phyloP scores from a whole-genome alignment of 2,797 vertebrate species.

The Coregonus sp. region DNA sequence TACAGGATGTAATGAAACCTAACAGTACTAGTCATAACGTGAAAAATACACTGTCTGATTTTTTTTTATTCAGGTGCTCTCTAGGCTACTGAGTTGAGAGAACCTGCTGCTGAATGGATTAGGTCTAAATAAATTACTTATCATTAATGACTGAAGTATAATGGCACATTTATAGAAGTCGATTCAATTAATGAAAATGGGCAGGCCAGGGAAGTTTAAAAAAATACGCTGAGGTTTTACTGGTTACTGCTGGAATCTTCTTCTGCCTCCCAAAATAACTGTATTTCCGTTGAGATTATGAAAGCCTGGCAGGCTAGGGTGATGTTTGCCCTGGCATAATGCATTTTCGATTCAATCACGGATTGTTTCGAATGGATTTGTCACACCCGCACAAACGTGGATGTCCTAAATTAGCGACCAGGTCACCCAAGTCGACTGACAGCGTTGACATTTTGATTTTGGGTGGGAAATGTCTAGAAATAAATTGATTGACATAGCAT shows the following conservation, averaged over 20 bases:
- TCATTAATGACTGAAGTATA: background rate
- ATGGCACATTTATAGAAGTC: background rate
- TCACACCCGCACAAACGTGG: background rate
- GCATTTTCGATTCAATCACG: background rate
- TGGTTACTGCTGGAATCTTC: background rate
- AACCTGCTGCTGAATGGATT: background rate
- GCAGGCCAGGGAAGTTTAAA: background rate
- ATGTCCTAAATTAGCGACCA: conserved; percentile 3
- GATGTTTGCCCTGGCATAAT: background rate
- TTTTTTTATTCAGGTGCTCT: background rate
- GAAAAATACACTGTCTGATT: background rate
- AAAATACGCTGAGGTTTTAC: background rate
- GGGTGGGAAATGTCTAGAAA: background rate
- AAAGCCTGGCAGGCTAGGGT: background rate
- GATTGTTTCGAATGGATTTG: background rate
- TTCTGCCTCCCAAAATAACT: background rate
- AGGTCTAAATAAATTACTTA: background rate
- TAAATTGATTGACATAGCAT: background rate
- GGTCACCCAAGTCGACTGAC: background rate
- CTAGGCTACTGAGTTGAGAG: background rate
- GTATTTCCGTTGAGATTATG: conserved; percentile 4
- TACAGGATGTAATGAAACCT: background rate
- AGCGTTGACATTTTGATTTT: background rate
- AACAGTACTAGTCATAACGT: background rate
- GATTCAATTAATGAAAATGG: background rate